Evolutionary conservation across 2,113 vertebrate species (phyloP), one percentile per base, ranked within the genome.

Genomic region (Promerops cafer): DNA sequence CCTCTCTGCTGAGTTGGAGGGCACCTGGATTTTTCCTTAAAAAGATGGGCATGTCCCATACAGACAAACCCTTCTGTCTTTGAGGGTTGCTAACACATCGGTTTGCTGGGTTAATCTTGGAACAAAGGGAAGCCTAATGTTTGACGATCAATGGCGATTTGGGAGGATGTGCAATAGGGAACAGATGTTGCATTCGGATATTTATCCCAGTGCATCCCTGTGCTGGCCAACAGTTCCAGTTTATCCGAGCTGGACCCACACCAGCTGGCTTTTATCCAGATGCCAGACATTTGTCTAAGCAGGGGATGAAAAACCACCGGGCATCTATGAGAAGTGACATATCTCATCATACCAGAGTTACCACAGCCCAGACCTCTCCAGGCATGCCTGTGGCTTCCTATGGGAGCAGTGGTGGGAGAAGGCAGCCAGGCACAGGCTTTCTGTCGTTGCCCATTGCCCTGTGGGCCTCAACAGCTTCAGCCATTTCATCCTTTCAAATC

Each of bases 111-210:
- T 83, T 90, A 86, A 83, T 91, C 90, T 35, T 49, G 47, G 54
- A 90, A 80, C 79, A 33, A 37, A 80, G 87, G 71, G 68, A 88
- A 63, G 18, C 76, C 64, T 80, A 44, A 17, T 14, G 21, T 80
- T 88, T 83, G 47, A 60, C 17, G 31, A 87, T 95, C 88, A 77
- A 2, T 86, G 49, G 40, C 1, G 5, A 60, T 92, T 93, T 92
- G 56, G n/a, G 85, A 78, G 71, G 83, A 60, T 71, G 37, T 83
- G 68, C 85, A 78, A 14, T 57, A 71, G 94, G 79, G 79, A 96
- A 63, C 94, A 96, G 93, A 96, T 95, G 93, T 93, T 93, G 26
- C 19, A 33, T 76, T 66, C 18, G 20, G 91, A 65, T 96, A 56
- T 86, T 92, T 1, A 4, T 92, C 76, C 44, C 60, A 53, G 27